These are phyloP conservation scores for Chrysolina oricalcia DNA, from an alignment of 2,888 invertebrate genomes.

Conservation along the genomic window DNA sequence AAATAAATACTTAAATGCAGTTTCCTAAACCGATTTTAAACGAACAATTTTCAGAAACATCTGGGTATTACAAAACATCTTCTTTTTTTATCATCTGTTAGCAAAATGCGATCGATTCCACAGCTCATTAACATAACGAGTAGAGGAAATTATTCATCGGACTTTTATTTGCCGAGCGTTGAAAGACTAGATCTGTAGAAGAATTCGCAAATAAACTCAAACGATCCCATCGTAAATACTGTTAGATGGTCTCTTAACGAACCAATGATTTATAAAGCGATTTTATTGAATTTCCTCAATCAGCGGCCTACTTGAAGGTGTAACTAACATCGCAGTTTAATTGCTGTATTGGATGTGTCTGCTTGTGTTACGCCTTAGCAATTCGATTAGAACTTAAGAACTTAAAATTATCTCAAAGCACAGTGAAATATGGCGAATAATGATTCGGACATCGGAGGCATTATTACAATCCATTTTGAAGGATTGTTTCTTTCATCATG, in stretches of 20 bases:
- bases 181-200: conserved; percentile 15
- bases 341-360: conserved; percentile 3
- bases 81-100: background rate
- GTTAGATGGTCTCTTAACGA: conserved; percentile 29
- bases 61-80: too few relatives aligned
- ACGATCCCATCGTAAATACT: conserved; percentile 28
- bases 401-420: too few relatives aligned
- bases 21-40: too few relatives aligned
- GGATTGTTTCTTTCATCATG: too few relatives aligned
- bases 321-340: conserved; percentile 4
- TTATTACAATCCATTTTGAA: too few relatives aligned
- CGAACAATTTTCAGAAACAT: too few relatives aligned
- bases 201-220: conserved; percentile 28
- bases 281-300: conserved; percentile 27
- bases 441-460: too few relatives aligned
- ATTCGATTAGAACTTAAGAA: background rate
- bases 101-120: background rate
- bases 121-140: conserved; percentile 9
- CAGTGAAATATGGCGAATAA: too few relatives aligned
- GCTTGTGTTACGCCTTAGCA: background rate
- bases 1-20: too few relatives aligned
- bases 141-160: background rate
- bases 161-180: conserved; percentile 8
- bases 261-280: conserved; percentile 21
- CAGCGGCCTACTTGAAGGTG: conserved; percentile 26